phyloP scores from a whole-genome alignment of 2,888 invertebrate species.

The Arrhopalites spinosus region DNA sequence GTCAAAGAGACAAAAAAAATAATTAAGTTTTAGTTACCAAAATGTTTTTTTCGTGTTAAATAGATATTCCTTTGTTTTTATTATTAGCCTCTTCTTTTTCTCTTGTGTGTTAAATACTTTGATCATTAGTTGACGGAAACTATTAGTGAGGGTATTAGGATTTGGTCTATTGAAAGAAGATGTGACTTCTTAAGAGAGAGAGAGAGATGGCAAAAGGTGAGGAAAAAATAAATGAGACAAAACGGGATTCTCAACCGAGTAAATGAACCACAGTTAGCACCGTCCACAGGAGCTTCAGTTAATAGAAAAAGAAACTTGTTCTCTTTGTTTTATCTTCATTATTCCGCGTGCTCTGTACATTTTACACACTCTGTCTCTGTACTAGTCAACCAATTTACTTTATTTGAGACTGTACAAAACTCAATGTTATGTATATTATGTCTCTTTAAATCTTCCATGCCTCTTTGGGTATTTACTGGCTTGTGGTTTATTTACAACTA shows the following conservation, averaged over 20 bases:
- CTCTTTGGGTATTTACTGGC: background rate
- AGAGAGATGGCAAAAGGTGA: conserved; percentile 16
- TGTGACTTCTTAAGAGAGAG: background rate
- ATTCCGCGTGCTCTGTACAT: background rate
- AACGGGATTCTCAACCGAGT: conserved; percentile 17
- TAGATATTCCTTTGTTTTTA: no score
- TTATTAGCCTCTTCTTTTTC: background rate
- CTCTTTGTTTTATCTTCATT: conserved; percentile 28
- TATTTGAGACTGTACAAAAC: no score
- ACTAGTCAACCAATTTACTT: no score
- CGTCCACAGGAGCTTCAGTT: background rate
- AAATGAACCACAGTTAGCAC: conserved; percentile 24
- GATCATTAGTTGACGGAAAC: conserved; percentile 26
- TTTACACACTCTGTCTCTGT: no score
- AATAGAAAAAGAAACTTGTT: conserved; percentile 6
- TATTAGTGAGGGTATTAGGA: conserved; percentile 8
- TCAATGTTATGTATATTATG: no score
- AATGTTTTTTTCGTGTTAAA: no score
- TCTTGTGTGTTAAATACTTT: conserved; percentile 10
- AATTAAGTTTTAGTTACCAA: no score
- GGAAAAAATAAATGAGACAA: conserved; percentile 30
- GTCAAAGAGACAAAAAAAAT: no score
- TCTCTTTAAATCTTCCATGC: background rate
- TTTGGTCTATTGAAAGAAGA: background rate
- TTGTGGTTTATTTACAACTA: conserved; percentile 11